Percentiles rank a stretch among this genome's conserved stretches.
Conservation (phyloP, 23 tunicate genomes). For the Botrylloides violaceus region DNA sequence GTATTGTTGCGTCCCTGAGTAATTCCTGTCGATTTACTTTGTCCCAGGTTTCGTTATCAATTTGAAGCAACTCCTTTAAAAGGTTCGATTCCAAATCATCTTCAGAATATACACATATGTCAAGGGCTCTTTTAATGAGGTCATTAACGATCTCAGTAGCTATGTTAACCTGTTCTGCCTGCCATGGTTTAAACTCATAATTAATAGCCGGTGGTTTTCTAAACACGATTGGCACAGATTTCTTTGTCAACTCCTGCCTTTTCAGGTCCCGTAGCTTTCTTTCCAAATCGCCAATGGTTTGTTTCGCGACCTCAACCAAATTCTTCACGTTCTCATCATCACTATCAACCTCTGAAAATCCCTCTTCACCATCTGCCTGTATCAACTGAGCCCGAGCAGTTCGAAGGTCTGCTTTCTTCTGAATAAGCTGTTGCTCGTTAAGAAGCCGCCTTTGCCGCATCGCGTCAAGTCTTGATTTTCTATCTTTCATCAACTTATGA, state of each 20-base stretch:
- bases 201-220: background rate
- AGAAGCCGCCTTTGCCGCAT: constrained; percentile 12
- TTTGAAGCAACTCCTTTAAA: constrained; percentile 16
- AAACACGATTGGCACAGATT: background rate
- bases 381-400: background rate
- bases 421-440: constrained; percentile 26
- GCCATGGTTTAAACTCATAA: constrained; percentile 31
- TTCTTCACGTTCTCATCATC: constrained; percentile 23
- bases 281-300: constrained; percentile 34
- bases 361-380: background rate
- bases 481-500: constrained; percentile 23
- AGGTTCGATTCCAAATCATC: constrained; percentile 8
- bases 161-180: constrained; percentile 23
- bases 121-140: constrained; percentile 17
- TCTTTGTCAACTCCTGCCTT: constrained; percentile 5
- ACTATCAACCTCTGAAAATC: background rate
- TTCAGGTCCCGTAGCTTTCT: constrained; percentile 13
- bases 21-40: constrained; percentile 4
- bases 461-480: constrained; percentile 12
- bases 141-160: constrained; percentile 28
- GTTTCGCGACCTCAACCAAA: constrained; percentile 27
- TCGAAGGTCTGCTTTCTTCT: constrained; percentile 16
- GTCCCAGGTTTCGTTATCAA: constrained; percentile 41
- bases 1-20: constrained; percentile 5
- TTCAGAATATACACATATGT: constrained; percentile 5